phyloP scores from a whole-genome alignment of 23 tunicate species.

The Ascidia mentula region DNA sequence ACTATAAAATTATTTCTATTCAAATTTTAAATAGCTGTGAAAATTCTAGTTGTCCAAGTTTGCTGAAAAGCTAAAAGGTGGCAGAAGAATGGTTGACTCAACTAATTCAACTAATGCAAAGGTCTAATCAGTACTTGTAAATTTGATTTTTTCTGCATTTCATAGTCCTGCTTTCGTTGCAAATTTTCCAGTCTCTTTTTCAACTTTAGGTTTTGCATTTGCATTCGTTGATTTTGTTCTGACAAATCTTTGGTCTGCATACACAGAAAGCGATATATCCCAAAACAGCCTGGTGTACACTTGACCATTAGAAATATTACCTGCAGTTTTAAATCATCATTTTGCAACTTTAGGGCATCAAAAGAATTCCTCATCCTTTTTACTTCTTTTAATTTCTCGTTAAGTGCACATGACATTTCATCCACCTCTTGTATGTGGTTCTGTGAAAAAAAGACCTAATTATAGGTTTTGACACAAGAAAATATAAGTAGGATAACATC shows the following conservation, averaged over 20 bases:
- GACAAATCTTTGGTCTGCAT: neutral
- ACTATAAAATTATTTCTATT: no score
- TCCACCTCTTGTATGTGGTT: slow-evolving; percentile 51
- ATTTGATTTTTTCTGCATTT: slow-evolving; percentile 12
- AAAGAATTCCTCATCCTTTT: slow-evolving; percentile 72
- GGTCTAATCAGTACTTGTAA: neutral
- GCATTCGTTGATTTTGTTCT: slow-evolving; percentile 35
- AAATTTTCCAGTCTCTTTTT: slow-evolving; percentile 79
- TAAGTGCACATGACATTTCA: slow-evolving; percentile 20
- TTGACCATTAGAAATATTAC: neutral
- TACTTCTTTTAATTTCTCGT: slow-evolving; percentile 44
- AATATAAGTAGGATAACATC: no score
- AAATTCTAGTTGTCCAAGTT: no score
- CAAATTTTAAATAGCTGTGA: no score
- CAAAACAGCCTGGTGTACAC: neutral
- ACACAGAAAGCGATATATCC: neutral
- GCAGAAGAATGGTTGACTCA: no score
- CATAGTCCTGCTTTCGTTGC: slow-evolving; percentile 71
- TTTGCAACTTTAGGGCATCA: slow-evolving; percentile 65
- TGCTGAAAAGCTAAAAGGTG: no score
- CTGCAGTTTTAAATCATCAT: slow-evolving; percentile 61
- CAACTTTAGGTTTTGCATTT: slow-evolving; percentile 54
- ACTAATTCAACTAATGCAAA: no score
- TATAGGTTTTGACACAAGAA: no score
- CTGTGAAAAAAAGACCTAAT: no score